phyloP scores from a whole-genome alignment of 2,797 vertebrate species.

The Scyliorhinus canicula region DNA sequence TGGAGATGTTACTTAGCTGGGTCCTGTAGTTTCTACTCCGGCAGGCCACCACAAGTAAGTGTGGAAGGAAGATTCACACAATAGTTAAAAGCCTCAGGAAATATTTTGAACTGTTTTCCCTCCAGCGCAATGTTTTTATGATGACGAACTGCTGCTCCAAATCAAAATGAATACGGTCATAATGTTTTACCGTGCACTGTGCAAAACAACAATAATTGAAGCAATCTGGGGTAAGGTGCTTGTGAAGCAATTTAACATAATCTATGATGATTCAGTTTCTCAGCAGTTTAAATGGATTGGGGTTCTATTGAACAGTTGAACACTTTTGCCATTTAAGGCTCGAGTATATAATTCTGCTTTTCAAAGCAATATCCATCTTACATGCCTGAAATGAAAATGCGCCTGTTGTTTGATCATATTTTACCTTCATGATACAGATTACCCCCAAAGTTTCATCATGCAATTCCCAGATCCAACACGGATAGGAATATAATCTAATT shows the following conservation, averaged over 20 bases:
- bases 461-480: neutral
- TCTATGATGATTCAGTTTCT: slow-evolving; percentile 5
- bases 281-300: neutral
- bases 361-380: neutral
- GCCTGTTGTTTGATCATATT: neutral
- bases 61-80: neutral
- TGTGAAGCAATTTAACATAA: slow-evolving; percentile 24
- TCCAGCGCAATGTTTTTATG: slow-evolving; percentile 5
- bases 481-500: neutral
- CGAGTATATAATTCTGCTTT: neutral
- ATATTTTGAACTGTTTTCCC: neutral
- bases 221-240: neutral
- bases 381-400: neutral
- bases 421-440: neutral
- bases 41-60: neutral
- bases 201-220: slow-evolving; percentile 22
- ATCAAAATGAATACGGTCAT: slow-evolving; percentile 5
- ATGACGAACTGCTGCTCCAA: neutral
- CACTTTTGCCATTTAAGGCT: neutral
- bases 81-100: neutral
- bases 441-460: neutral
- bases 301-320: neutral
- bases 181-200: neutral
- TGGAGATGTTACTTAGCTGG: neutral
- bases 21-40: neutral